Percentiles rank a stretch among this genome's conserved stretches.
Conservation (phyloP, 2,888 invertebrate species). For the Morpho deidamia region DNA sequence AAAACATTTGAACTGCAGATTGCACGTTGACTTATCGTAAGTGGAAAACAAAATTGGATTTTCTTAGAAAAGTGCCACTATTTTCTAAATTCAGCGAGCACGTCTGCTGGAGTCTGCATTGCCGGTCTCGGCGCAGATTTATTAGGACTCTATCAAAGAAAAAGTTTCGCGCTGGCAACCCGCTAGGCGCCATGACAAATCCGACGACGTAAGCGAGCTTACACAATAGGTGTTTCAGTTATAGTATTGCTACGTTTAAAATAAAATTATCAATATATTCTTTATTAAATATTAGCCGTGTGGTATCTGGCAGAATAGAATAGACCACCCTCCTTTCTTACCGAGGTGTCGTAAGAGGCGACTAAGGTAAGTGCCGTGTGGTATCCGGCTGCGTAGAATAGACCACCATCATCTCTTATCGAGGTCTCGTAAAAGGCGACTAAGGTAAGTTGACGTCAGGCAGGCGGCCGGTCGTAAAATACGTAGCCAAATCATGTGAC, state of each 20-base stretch:
- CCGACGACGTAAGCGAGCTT: constrained; percentile 31
- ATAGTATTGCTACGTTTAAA: neutral
- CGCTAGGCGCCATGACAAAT: constrained; percentile 50
- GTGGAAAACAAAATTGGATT: constrained; percentile 16
- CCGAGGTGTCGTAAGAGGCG: too few relatives aligned
- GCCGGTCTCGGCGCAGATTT: constrained; percentile 57
- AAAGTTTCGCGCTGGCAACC: constrained; percentile 66
- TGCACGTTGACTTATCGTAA: constrained; percentile 11
- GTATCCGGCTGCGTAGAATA: too few relatives aligned
- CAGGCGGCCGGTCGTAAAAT: too few relatives aligned
- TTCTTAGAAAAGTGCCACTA: constrained; percentile 32
- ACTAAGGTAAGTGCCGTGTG: too few relatives aligned
- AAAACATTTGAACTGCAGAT: constrained; percentile 5
- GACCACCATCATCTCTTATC: too few relatives aligned
- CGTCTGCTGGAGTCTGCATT: constrained; percentile 50
- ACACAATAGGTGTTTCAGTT: constrained; percentile 18
- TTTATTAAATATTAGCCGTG: too few relatives aligned
- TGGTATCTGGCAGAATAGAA: too few relatives aligned
- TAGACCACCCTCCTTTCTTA: too few relatives aligned
- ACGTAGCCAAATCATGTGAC: too few relatives aligned
- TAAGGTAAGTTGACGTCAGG: too few relatives aligned
- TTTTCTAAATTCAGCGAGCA: constrained; percentile 39
- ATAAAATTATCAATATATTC: too few relatives aligned
- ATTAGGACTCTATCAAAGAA: constrained; percentile 72
- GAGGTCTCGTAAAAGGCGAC: too few relatives aligned